These are phyloP conservation scores for Blastobasis adustella DNA, from an alignment of 2,888 invertebrate species.

Conservation along the genomic window DNA sequence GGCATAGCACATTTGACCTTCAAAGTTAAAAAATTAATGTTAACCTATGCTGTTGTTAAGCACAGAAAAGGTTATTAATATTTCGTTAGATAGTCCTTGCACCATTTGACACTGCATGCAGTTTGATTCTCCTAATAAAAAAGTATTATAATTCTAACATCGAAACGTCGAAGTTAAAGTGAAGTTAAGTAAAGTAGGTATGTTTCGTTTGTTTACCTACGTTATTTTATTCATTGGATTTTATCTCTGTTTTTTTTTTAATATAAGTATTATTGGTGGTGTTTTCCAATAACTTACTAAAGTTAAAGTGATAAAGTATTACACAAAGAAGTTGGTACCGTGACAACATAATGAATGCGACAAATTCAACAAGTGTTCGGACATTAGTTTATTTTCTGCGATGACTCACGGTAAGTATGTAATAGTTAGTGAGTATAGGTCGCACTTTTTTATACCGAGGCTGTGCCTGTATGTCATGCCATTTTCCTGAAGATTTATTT, in stretches of 20 bases:
- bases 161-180: not conserved
- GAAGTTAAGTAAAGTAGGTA: not conserved
- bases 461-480: too few species aligned
- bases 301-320: not conserved
- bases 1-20: conserved; percentile 30
- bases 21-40: conserved; percentile 38
- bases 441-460: too few species aligned
- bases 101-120: conserved; percentile 22
- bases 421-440: not conserved
- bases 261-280: not conserved
- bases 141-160: not conserved
- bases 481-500: too few species aligned
- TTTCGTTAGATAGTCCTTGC: conserved; percentile 23
- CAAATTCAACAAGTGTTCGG: conserved; percentile 6
- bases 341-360: conserved; percentile 2
- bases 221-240: too few species aligned
- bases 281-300: not conserved
- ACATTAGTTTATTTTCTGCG: not conserved
- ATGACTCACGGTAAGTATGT: conserved; percentile 3
- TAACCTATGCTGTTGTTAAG: conserved; percentile 38
- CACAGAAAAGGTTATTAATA: conserved; percentile 48
- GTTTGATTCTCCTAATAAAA: conserved; percentile 3
- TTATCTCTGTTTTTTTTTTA: too few species aligned
- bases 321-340: not conserved
- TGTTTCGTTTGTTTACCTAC: not conserved